A percentile compares a stretch with the other conserved stretches of the same genome.
Evolutionary conservation across 2,797 vertebrate genomes (phyloP).

Genomic region (Cichlasoma orientale): DNA sequence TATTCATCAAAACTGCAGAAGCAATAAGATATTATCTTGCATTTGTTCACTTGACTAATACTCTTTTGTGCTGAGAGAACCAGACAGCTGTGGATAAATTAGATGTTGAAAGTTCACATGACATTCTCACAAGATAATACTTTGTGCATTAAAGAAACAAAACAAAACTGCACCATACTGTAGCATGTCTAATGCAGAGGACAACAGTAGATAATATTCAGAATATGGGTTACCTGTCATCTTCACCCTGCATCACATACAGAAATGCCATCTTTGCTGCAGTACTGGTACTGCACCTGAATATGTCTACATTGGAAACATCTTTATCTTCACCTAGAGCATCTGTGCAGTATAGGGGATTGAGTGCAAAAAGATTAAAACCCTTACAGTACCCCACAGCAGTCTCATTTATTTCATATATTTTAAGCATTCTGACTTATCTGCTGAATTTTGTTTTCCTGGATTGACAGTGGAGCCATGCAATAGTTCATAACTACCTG

Average conservation of each 20-base stretch:
- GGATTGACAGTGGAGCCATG: conserved; percentile 1
- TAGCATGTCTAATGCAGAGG: conserved; percentile 48
- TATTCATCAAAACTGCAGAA: conserved; percentile 40
- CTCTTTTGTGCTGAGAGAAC: conserved; percentile 49
- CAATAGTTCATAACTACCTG: conserved; percentile 28
- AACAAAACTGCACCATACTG: conserved; percentile 3
- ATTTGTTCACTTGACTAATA: conserved; percentile 56
- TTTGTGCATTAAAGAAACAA: conserved; percentile 28
- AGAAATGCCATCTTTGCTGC: not conserved
- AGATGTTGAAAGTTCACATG: conserved; percentile 8
- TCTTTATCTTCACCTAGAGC: conserved; percentile 14
- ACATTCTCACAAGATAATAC: conserved; percentile 36
- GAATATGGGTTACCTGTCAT: conserved; percentile 49
- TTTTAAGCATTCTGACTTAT: not conserved
- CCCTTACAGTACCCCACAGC: conserved; percentile 39
- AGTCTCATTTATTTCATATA: conserved; percentile 40
- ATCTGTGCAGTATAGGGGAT: conserved; percentile 36
- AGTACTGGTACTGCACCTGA: not conserved
- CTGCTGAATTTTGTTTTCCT: not conserved
- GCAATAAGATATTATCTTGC: conserved; percentile 36
- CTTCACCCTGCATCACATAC: not conserved
- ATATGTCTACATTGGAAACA: not conserved
- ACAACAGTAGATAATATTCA: conserved; percentile 42
- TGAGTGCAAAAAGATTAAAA: conserved; percentile 61
- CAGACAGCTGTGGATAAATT: conserved; percentile 45